phyloP scores from a whole-genome alignment of 2,888 invertebrate genomes.

The Meta bourneti region DNA sequence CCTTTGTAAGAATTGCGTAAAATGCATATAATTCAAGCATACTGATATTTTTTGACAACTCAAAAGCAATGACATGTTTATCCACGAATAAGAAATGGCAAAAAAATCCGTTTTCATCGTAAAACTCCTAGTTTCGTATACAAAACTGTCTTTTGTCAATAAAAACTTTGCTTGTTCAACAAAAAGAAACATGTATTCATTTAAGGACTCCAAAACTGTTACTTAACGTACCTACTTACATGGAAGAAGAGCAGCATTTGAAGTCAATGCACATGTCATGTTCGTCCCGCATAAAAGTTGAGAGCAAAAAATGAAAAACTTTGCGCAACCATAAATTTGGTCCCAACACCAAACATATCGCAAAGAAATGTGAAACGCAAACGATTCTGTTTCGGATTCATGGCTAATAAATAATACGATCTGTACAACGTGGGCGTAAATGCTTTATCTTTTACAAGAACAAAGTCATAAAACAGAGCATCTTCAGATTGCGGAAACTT shows the following conservation, averaged over 20 bases:
- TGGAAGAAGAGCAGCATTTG: not conserved
- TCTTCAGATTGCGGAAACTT: not conserved
- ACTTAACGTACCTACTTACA: constrained; percentile 4
- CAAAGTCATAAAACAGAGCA: constrained; percentile 3
- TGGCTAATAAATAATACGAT: constrained; percentile 20
- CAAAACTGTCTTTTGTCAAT: constrained; percentile 21
- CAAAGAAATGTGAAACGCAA: not conserved
- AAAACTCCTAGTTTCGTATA: not conserved
- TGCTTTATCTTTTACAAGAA: constrained; percentile 28
- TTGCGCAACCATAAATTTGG: not conserved
- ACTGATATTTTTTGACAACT: not conserved
- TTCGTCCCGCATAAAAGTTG: not conserved
- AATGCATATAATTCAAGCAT: not conserved
- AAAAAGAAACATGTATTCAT: not conserved
- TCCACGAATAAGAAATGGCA: not conserved
- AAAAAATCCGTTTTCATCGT: constrained; percentile 5
- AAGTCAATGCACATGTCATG: constrained; percentile 28
- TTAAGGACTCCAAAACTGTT: constrained; percentile 17
- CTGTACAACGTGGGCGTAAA: not conserved
- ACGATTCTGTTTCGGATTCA: constrained; percentile 18
- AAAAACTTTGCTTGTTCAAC: not conserved
- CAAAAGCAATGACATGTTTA: constrained; percentile 1
- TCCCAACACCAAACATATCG: not conserved
- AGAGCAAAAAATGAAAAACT: constrained; percentile 21
- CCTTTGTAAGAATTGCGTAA: not conserved